Conservation (phyloP, 1,140 invertebrate genomes). For the Hestina assimilis region DNA sequence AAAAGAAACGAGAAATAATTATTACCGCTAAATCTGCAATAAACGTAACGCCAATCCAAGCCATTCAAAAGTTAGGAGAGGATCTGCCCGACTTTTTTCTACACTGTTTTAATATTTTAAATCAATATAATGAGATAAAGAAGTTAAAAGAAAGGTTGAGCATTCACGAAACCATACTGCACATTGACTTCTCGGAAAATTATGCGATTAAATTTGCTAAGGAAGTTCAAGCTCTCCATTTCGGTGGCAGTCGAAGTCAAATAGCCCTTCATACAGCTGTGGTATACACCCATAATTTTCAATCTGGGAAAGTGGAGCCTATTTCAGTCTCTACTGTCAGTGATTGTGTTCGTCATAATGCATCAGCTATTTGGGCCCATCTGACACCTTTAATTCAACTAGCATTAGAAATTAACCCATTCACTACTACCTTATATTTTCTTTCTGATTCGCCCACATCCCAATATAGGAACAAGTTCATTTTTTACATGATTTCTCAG, state of each 20-base stretch:
- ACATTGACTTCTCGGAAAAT: conserved; percentile 11
- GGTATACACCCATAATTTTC: too few relatives aligned
- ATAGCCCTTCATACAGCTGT: conserved; percentile 14
- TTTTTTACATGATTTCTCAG: conserved; percentile 22
- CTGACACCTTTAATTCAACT: not conserved
- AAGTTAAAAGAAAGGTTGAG: not conserved
- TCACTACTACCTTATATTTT: conserved; percentile 7
- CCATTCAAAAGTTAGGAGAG: conserved; percentile 13
- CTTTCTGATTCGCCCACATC: conserved; percentile 7
- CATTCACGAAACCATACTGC: not conserved
- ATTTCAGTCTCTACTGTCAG: not conserved
- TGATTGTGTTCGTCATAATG: not conserved
- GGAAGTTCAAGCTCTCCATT: conserved; percentile 17
- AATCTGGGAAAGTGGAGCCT: not conserved
- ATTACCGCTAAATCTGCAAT: conserved; percentile 6
- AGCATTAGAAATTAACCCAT: not conserved
- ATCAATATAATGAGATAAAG: not conserved
- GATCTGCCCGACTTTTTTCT: not conserved
- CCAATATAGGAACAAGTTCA: conserved; percentile 24
- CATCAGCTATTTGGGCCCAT: not conserved
- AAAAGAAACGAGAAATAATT: not conserved
- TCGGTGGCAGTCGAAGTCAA: conserved; percentile 8
- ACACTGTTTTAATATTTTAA: not conserved
- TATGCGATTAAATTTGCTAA: conserved; percentile 7
- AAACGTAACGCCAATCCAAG: conserved; percentile 8